Conservation (phyloP, 2,113 vertebrate genomes). For the Cyanoramphus novaezelandiae region DNA sequence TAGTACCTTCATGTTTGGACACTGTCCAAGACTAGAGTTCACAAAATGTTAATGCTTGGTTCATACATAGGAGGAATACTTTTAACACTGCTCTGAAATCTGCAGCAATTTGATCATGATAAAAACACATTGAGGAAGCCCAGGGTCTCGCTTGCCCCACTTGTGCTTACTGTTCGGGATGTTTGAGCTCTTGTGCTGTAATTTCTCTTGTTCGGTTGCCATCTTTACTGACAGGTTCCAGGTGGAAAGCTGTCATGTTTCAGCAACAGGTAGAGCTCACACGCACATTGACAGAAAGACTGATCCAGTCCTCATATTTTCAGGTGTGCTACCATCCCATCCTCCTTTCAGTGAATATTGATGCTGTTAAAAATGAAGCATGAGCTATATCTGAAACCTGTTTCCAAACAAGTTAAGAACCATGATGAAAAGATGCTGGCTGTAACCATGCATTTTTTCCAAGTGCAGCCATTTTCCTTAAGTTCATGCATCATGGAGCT, state of each 20-base stretch:
- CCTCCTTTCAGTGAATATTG: background rate
- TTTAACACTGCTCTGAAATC: background rate
- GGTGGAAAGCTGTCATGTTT: background rate
- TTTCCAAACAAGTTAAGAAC: background rate
- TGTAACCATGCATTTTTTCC: background rate
- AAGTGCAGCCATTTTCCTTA: background rate
- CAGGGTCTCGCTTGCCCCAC: background rate
- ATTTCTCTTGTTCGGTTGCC: background rate
- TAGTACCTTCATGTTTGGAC: conserved; percentile 44
- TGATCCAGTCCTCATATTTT: background rate
- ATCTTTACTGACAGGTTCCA: background rate
- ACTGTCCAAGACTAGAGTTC: conserved; percentile 10
- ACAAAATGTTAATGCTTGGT: background rate
- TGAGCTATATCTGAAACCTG: background rate
- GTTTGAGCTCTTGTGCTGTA: background rate
- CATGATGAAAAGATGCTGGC: background rate
- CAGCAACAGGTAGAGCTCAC: background rate
- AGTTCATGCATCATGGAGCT: background rate
- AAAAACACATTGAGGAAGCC: background rate
- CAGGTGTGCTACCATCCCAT: background rate
- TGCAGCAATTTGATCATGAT: background rate
- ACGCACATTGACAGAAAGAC: background rate
- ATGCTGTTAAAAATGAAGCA: background rate
- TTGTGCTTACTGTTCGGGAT: background rate
- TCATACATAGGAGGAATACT: background rate